These are phyloP conservation scores for Helobdella robusta DNA, from an alignment of 2,888 invertebrate species.

Conservation along the genomic window DNA sequence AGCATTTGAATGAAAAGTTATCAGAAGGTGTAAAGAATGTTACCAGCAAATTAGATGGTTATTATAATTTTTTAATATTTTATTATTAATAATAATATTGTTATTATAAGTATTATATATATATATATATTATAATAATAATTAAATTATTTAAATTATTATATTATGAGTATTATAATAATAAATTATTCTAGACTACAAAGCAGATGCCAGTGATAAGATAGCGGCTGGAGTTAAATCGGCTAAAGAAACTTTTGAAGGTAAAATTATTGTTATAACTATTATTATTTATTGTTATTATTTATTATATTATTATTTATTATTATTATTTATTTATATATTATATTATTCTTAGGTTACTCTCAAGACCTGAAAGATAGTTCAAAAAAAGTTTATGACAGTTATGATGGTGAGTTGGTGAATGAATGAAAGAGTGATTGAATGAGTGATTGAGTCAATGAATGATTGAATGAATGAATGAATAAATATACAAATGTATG, in stretches of 20 bases:
- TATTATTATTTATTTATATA: not conserved
- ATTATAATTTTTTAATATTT: not conserved
- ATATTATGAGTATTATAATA: too few relatives aligned
- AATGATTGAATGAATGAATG: too few relatives aligned
- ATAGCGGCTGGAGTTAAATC: not conserved
- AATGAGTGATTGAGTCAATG: too few relatives aligned
- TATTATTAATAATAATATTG: constrained; percentile 9
- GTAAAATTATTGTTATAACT: not conserved
- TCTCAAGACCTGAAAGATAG: not conserved
- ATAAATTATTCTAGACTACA: not conserved
- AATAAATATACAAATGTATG: too few relatives aligned
- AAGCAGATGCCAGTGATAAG: not conserved
- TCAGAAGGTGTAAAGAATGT: not conserved
- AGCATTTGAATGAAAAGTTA: not conserved
- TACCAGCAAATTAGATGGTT: not conserved
- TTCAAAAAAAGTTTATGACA: not conserved
- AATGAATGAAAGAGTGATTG: too few relatives aligned
- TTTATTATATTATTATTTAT: not conserved
- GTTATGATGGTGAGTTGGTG: too few relatives aligned
- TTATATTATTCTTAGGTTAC: constrained; percentile 3
- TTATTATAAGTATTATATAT: too few relatives aligned
- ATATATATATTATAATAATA: too few relatives aligned
- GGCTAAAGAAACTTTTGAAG: constrained; percentile 1
- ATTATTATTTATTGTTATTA: too few relatives aligned
- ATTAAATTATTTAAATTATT: too few relatives aligned